Evolutionary conservation across 2,797 vertebrate species (phyloP).

Genomic region (Eremophila alpestris): DNA sequence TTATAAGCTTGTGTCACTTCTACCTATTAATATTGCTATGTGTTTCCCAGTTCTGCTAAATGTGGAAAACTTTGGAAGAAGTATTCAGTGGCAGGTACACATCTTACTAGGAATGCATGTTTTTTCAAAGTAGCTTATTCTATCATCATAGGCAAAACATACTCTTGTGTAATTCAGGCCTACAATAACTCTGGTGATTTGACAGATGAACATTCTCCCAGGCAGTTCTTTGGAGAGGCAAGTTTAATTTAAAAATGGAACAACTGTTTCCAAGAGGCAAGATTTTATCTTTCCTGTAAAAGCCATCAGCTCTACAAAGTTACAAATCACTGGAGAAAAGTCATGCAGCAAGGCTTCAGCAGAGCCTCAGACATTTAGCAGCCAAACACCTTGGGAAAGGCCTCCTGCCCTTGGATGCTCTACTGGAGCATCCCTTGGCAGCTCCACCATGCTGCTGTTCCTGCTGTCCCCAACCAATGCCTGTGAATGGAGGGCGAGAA

Average conservation of each 20-base stretch:
- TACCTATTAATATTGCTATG: not conserved
- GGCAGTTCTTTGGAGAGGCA: not conserved
- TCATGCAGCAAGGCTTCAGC: not conserved
- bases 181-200: not conserved
- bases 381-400: not conserved
- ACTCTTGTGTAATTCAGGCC: not conserved
- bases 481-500: accelerated
- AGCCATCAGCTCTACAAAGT: not conserved
- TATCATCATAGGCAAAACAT: not conserved
- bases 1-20: not conserved
- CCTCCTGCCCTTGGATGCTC: not conserved
- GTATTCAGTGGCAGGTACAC: not conserved
- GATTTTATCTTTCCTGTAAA: slow-evolving; percentile 39
- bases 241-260: not conserved
- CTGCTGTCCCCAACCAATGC: not conserved
- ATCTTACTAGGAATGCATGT: not conserved
- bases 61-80: not conserved
- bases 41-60: not conserved
- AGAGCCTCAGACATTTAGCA: not conserved
- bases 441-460: accelerated
- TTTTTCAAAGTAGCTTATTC: not conserved
- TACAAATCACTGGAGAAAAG: slow-evolving; percentile 14
- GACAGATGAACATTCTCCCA: not conserved
- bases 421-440: not conserved
- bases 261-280: not conserved